Percentiles rank a stretch among this genome's conserved stretches.
Evolutionary conservation across 2,797 vertebrate genomes (phyloP).

Genomic region (Poecile montanus): DNA sequence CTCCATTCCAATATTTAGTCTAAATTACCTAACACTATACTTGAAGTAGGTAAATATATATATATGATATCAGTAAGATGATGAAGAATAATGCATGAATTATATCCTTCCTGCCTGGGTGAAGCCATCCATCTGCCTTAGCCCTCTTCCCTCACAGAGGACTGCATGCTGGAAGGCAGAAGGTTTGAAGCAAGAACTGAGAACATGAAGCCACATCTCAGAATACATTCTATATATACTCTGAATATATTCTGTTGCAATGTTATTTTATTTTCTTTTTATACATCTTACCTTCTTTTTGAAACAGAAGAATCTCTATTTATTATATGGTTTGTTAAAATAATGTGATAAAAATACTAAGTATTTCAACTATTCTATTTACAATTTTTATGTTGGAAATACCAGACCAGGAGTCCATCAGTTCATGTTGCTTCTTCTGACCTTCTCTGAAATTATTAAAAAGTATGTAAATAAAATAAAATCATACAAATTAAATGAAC

Average conservation of each 20-base stretch:
- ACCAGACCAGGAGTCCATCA: background rate
- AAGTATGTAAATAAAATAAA: background rate
- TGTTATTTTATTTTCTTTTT: background rate
- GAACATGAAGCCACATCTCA: background rate
- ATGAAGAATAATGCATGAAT: background rate
- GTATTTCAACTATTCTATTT: background rate
- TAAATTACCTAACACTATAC: background rate
- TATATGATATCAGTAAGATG: background rate
- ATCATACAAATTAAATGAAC: background rate
- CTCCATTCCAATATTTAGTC: background rate
- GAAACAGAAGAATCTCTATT: background rate
- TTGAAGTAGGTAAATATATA: background rate
- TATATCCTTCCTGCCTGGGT: background rate
- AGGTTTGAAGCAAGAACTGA: background rate
- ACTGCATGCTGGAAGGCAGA: background rate
- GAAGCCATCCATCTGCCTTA: background rate
- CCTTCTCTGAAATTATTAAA: background rate
- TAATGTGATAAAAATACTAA: background rate
- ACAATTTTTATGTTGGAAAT: background rate
- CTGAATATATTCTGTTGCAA: background rate
- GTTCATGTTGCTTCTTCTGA: background rate
- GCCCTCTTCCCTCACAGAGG: background rate
- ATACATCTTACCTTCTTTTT: background rate
- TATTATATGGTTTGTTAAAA: background rate
- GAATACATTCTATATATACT: background rate